Percentiles rank a stretch among this genome's conserved stretches.
These are phyloP conservation scores for Horisme vitalbata DNA, from an alignment of 2,888 invertebrate species.

Conservation along the genomic window DNA sequence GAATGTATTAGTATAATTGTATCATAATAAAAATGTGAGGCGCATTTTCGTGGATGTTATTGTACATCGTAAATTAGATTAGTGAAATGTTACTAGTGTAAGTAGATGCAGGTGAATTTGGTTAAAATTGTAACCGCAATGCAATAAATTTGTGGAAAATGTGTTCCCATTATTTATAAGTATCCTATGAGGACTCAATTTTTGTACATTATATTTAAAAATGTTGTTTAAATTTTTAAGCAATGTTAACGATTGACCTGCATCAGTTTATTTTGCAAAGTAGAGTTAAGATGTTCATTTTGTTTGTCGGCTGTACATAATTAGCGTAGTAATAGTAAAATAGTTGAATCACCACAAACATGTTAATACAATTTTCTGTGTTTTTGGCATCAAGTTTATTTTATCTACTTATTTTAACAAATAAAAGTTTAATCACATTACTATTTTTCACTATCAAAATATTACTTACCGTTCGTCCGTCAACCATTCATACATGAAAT, in stretches of 20 bases:
- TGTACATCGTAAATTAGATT: conserved; percentile 52
- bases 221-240: conserved; percentile 46
- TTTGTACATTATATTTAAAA: conserved; percentile 44
- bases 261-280: conserved; percentile 59
- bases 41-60: conserved; percentile 57
- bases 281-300: conserved; percentile 60
- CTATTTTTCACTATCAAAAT: conserved; percentile 34
- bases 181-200: conserved; percentile 58
- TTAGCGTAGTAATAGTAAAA: conserved; percentile 67
- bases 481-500: conserved; percentile 7
- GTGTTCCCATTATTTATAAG: conserved; percentile 63
- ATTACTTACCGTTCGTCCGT: conserved; percentile 15
- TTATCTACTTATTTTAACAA: conserved; percentile 82
- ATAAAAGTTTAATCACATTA: conserved; percentile 72
- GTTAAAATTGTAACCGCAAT: conserved; percentile 62
- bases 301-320: conserved; percentile 76
- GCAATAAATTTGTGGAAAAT: conserved; percentile 55
- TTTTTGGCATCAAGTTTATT: conserved; percentile 80
- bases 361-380: conserved; percentile 75
- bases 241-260: conserved; percentile 76
- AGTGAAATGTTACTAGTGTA: conserved; percentile 54
- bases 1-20: conserved; percentile 46
- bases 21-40: conserved; percentile 48
- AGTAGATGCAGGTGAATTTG: conserved; percentile 73
- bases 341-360: conserved; percentile 67